Evolutionary conservation across 2,113 vertebrate species (phyloP), one percentile per base, ranked within the genome.

Genomic region (Cephalopterus ornatus): DNA sequence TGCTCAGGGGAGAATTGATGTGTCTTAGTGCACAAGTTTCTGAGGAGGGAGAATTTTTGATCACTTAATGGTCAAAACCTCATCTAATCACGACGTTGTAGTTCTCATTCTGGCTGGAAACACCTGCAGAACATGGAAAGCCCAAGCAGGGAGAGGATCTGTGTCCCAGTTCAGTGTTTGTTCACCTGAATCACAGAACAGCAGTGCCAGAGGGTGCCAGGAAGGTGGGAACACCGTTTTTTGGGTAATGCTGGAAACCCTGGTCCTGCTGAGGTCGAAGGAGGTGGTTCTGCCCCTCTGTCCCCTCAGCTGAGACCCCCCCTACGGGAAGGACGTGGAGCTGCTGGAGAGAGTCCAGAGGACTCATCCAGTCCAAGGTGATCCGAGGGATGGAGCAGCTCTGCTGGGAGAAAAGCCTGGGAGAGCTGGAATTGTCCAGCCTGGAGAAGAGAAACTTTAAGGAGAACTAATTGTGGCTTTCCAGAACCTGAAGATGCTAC

Each of bases 1-100:
- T 1, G 0, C 42, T 39, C 47, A 33, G 11, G 11, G 9, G 3
- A 28, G 32, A 41, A 49, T 14, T 35, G 23, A 33, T 8, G 5
- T 32, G 44, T 13, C 18, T 19, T 10, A 12, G 33, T 42, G 37
- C 5, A 44, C 2, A 8, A 7, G 5, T 11, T 53, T 42, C 35
- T 42, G n/a, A 59, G 39, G 32, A 73, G 8, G 46, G 7, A 50
- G 21, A 42, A 8, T 70, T 73, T n/a, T 14, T 37, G 9, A 8
- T 35, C 7, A 3, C 3, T 16, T 16, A 2, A 16, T 0, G 2
- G 12, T 13, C 30, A 47, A 28, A 80, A 21, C 37, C 28, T 11
- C 6, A 0, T 9, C 8, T 58, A 24, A n/a, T 41, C n/a, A 13
- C 15, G 55, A 41, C 26, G 14, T 0, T 33, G 14, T 49, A 16